Conservation (phyloP, 1,140 invertebrate genomes). For the Xylocopa sonorina region DNA sequence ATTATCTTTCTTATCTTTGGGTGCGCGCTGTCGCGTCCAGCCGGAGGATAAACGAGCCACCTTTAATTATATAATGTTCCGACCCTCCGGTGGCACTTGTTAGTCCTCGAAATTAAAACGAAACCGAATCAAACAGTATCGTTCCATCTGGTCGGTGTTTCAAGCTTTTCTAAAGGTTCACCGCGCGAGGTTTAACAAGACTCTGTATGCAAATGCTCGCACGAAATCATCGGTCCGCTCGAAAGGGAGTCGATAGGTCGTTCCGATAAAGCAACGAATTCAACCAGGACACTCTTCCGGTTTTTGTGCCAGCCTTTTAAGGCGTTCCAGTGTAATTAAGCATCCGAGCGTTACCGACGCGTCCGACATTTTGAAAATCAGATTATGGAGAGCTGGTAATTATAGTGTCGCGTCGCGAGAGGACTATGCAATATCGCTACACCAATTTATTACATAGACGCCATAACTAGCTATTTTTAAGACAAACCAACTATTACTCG, state of each 20-base stretch:
- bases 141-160: background rate
- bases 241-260: background rate
- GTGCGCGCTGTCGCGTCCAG: background rate
- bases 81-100: background rate
- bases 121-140: conserved; percentile 8
- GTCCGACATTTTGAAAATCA: background rate
- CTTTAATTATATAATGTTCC: background rate
- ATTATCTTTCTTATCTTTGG: background rate
- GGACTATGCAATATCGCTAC: no score
- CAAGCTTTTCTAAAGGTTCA: background rate
- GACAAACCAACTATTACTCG: no score
- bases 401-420: no score
- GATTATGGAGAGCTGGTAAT: background rate
- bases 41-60: background rate
- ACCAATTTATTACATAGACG: no score
- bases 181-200: background rate
- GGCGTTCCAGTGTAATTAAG: conserved; percentile 40
- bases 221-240: background rate
- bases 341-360: no score
- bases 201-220: background rate
- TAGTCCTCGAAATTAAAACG: background rate
- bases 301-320: conserved; percentile 15
- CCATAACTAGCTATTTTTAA: no score
- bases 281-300: background rate
- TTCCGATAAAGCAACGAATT: background rate